phyloP scores from a whole-genome alignment of 2,888 invertebrate species.

The Arenicola marina region DNA sequence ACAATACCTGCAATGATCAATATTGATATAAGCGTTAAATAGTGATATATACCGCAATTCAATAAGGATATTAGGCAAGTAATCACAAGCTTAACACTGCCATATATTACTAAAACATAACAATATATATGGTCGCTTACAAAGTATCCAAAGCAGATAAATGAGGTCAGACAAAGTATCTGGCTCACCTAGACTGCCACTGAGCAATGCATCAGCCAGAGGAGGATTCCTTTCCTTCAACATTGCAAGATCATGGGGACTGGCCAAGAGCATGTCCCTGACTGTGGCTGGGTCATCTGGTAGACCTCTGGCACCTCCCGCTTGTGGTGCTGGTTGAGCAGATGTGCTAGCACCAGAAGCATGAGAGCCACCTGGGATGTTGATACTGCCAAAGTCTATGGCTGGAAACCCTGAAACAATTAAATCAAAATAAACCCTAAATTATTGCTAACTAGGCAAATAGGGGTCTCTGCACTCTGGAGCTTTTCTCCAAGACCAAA shows the following conservation, averaged over 20 bases:
- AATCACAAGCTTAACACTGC: background rate
- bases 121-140: background rate
- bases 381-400: conserved; percentile 85
- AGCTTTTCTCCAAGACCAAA: no score
- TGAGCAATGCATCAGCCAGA: conserved; percentile 86
- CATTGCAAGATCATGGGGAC: conserved; percentile 87
- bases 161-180: no score
- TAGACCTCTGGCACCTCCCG: conserved; percentile 1
- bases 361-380: conserved; percentile 67
- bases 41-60: no score
- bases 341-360: conserved; percentile 1
- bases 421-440: no score
- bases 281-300: conserved; percentile 49
- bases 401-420: conserved; percentile 13
- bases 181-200: conserved; percentile 74
- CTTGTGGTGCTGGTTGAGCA: background rate
- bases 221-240: conserved; percentile 91
- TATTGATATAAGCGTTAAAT: no score
- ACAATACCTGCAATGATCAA: no score
- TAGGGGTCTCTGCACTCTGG: no score
- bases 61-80: no score
- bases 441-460: no score
- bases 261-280: conserved; percentile 65
- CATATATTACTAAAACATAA: background rate
- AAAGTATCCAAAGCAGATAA: background rate